A percentile compares a stretch with the other conserved stretches of the same genome.
phyloP scores from a whole-genome alignment of 2,113 vertebrate genomes.

The Rhineura floridana region DNA sequence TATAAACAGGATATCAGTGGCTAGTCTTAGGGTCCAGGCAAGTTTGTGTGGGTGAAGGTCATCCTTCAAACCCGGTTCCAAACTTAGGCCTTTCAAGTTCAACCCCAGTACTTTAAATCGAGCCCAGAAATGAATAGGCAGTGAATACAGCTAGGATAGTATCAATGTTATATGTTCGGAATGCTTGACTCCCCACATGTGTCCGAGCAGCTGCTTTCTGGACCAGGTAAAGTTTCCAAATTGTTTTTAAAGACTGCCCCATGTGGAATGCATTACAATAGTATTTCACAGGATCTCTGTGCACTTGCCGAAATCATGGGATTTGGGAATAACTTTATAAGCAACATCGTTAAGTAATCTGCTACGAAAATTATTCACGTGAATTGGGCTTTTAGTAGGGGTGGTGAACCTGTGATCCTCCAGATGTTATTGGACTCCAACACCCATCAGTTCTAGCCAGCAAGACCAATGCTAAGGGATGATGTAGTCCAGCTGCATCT shows the following conservation, averaged over 20 bases:
- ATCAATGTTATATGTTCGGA: not conserved
- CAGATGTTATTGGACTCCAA: not conserved
- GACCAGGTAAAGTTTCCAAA: not conserved
- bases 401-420: not conserved
- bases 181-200: not conserved
- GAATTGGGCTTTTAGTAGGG: conserved; percentile 2
- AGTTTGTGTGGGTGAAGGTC: not conserved
- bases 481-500: no score
- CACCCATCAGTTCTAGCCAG: no score
- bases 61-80: not conserved
- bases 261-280: not conserved
- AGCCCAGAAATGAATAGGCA: not conserved
- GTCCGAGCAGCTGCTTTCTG: not conserved
- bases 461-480: no score
- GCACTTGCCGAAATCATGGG: not conserved
- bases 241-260: not conserved
- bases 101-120: not conserved
- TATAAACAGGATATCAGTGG: not conserved
- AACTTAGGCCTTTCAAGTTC: not conserved
- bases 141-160: not conserved
- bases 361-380: not conserved
- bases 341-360: not conserved
- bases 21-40: not conserved
- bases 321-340: not conserved
- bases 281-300: not conserved